Conservation (phyloP, 2,113 vertebrate species). For the Anguilla japonica region DNA sequence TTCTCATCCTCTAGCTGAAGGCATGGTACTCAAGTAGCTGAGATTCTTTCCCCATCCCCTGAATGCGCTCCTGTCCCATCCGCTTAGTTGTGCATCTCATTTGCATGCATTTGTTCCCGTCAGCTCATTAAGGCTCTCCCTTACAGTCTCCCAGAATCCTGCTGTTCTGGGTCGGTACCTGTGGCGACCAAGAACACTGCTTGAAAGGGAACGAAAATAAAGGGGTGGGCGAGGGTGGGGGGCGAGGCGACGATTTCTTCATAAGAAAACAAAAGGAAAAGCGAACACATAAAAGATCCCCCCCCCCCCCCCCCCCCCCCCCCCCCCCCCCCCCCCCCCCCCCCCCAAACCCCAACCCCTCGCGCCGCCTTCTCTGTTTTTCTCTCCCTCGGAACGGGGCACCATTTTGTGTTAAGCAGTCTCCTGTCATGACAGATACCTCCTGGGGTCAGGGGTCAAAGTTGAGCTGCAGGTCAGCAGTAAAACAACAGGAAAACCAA, state of each 20-base stretch:
- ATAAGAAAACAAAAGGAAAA: slow-evolving; percentile 67
- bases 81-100: slow-evolving; percentile 94
- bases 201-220: slow-evolving; percentile 55
- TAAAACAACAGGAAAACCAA: slow-evolving; percentile 92
- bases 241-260: slow-evolving; percentile 78
- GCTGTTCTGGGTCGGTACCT: slow-evolving; percentile 91
- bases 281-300: slow-evolving; percentile 75
- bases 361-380: slow-evolving; percentile 61
- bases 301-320: slow-evolving; percentile 79
- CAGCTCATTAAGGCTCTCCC: slow-evolving; percentile 89
- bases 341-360: slow-evolving; percentile 61
- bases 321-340: slow-evolving; percentile 81
- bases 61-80: slow-evolving; percentile 77
- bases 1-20: slow-evolving; percentile 87
- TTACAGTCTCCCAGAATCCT: slow-evolving; percentile 84
- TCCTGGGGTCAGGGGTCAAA: slow-evolving; percentile 90
- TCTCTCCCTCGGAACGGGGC: slow-evolving; percentile 85
- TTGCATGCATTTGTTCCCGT: slow-evolving; percentile 92
- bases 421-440: slow-evolving; percentile 97
- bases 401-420: slow-evolving; percentile 98
- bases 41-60: slow-evolving; percentile 54
- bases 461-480: slow-evolving; percentile 98
- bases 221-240: slow-evolving; percentile 52
- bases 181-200: slow-evolving; percentile 81
- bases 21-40: slow-evolving; percentile 75